These are phyloP conservation scores for Apaloderma vittatum DNA, from an alignment of 2,113 vertebrate species.

Conservation along the genomic window DNA sequence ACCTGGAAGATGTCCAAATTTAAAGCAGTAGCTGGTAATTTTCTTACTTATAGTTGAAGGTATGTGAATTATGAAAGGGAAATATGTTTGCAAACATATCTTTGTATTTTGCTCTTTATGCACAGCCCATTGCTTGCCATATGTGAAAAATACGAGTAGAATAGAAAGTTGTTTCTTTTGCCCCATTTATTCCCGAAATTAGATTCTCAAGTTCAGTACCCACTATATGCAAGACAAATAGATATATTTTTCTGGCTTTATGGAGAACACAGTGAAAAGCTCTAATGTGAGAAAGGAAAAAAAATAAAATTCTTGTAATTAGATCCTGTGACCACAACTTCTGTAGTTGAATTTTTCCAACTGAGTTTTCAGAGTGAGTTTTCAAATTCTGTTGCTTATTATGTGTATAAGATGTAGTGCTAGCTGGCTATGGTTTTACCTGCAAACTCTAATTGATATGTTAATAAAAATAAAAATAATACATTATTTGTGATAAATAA, in stretches of 20 bases:
- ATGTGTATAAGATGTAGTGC: neutral
- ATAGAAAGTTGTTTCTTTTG: neutral
- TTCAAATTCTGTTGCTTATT: neutral
- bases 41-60: neutral
- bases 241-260: neutral
- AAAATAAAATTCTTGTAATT: neutral
- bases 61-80: neutral
- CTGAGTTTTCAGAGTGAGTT: neutral
- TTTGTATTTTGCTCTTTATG: neutral
- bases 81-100: slow-evolving; percentile 11
- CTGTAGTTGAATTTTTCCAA: neutral
- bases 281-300: neutral
- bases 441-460: neutral
- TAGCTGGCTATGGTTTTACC: neutral
- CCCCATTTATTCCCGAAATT: neutral
- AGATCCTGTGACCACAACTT: neutral
- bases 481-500: neutral
- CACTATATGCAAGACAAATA: neutral
- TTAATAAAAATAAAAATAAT: neutral
- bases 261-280: neutral
- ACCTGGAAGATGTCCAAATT: slow-evolving; percentile 12
- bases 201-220: neutral
- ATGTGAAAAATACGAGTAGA: neutral
- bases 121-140: neutral
- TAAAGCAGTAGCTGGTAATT: neutral